Evolutionary conservation across 2,797 vertebrate species (phyloP).

Genomic region (Varecia variegata): DNA sequence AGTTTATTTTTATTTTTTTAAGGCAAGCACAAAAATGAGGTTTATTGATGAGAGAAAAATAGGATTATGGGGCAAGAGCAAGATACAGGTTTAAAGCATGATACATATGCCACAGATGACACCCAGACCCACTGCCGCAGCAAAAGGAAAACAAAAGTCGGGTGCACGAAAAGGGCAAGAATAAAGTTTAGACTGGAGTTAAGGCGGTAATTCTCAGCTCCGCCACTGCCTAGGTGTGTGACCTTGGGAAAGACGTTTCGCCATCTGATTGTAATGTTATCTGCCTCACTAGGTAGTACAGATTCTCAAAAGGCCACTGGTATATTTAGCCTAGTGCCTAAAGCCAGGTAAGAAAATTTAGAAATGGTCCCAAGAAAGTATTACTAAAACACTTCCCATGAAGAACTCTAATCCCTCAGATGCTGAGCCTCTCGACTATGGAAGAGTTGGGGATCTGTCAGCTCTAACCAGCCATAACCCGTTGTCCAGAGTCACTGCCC

Average conservation of each 20-base stretch:
- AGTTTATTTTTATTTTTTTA: too few relatives aligned
- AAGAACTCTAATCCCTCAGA: neutral
- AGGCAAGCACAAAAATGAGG: too few relatives aligned
- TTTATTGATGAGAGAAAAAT: too few relatives aligned
- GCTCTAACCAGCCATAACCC: neutral
- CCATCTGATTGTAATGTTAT: too few relatives aligned
- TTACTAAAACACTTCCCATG: neutral
- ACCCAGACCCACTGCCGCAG: too few relatives aligned
- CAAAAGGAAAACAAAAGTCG: too few relatives aligned
- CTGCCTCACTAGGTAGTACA: neutral
- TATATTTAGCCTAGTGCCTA: neutral
- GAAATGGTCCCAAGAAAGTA: accelerated
- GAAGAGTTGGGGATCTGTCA: too few relatives aligned
- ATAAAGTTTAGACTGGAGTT: neutral
- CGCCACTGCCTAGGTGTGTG: neutral
- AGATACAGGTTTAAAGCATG: too few relatives aligned
- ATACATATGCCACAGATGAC: too few relatives aligned
- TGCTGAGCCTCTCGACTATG: neutral
- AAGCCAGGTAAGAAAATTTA: neutral
- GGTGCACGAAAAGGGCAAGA: too few relatives aligned
- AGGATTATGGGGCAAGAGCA: too few relatives aligned
- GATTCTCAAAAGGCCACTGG: neutral
- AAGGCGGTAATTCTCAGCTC: neutral
- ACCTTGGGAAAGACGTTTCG: neutral
- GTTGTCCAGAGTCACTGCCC: neutral